A percentile compares a stretch with the other conserved stretches of the same genome.
Conservation (phyloP, 2,113 vertebrate genomes). For the Vidua macroura region DNA sequence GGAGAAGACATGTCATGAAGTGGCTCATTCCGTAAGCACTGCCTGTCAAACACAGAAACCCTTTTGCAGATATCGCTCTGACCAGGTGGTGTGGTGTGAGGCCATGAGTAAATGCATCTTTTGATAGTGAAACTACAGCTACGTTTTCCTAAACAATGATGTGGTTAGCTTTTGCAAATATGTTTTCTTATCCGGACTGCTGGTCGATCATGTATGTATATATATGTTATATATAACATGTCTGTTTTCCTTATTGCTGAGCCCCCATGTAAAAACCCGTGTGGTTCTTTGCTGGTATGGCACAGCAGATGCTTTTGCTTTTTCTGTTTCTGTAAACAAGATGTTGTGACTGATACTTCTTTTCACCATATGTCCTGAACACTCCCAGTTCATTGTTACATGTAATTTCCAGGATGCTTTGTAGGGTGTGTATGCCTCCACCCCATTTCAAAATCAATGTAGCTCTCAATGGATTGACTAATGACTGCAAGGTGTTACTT, state of each 20-base stretch:
- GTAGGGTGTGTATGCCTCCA: slow-evolving; percentile 55
- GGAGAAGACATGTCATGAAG: not conserved
- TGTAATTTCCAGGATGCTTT: slow-evolving; percentile 65
- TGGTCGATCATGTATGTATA: not conserved
- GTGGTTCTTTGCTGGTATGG: not conserved
- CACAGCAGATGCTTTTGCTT: slow-evolving; percentile 23
- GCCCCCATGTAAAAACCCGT: not conserved
- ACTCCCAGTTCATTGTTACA: slow-evolving; percentile 47
- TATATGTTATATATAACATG: not conserved
- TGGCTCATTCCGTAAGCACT: not conserved
- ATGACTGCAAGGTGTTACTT: slow-evolving; percentile 55
- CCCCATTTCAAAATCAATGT: slow-evolving; percentile 63
- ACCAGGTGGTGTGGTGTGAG: not conserved
- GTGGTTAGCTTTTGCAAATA: not conserved
- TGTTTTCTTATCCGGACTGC: not conserved
- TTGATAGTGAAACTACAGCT: not conserved
- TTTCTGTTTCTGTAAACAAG: slow-evolving; percentile 58
- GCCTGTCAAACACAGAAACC: not conserved
- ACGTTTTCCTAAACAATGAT: not conserved
- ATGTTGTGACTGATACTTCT: slow-evolving; percentile 53
- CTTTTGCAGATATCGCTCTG: not conserved
- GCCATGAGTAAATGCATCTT: not conserved
- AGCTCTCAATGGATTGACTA: slow-evolving; percentile 59
- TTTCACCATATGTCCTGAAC: slow-evolving; percentile 34
- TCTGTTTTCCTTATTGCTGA: not conserved